A percentile compares a stretch with the other conserved stretches of the same genome.
These are phyloP conservation scores for Fopius arisanus DNA, from an alignment of 1,140 invertebrate genomes.

Conservation along the genomic window DNA sequence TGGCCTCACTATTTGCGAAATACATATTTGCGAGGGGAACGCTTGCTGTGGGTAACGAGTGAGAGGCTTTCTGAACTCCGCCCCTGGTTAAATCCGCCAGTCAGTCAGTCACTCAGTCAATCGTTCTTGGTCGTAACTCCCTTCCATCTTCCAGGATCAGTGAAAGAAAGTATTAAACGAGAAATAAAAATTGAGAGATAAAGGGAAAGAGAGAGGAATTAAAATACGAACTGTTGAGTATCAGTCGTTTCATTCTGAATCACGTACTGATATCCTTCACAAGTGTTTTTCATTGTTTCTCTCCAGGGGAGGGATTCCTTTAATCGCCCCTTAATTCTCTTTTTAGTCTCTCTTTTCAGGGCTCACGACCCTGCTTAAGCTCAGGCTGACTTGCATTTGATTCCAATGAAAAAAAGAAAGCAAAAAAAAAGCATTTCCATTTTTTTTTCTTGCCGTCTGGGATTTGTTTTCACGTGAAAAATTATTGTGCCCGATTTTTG, in stretches of 20 bases:
- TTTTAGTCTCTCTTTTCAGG: conserved; percentile 30
- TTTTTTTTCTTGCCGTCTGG: background rate
- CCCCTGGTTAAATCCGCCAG: conserved; percentile 36
- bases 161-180: conserved; percentile 22
- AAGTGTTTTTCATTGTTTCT: conserved; percentile 42
- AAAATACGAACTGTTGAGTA: conserved; percentile 50
- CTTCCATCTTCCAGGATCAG: conserved; percentile 14
- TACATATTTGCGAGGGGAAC: conserved; percentile 48
- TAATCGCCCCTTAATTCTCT: conserved; percentile 49
- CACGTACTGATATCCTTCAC: conserved; percentile 29
- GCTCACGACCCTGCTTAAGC: background rate
- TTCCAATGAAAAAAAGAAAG: background rate
- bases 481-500: background rate
- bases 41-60: conserved; percentile 29
- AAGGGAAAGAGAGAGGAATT: conserved; percentile 42
- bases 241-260: conserved; percentile 22
- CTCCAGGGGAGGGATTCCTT: conserved; percentile 37
- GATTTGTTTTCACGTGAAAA: background rate
- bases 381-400: background rate
- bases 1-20: conserved; percentile 44
- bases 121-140: conserved; percentile 41
- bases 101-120: conserved; percentile 54
- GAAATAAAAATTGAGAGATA: background rate
- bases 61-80: conserved; percentile 40
- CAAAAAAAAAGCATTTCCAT: background rate